phyloP scores from a whole-genome alignment of 2,113 vertebrate genomes.

The Thalassoma bifasciatum region DNA sequence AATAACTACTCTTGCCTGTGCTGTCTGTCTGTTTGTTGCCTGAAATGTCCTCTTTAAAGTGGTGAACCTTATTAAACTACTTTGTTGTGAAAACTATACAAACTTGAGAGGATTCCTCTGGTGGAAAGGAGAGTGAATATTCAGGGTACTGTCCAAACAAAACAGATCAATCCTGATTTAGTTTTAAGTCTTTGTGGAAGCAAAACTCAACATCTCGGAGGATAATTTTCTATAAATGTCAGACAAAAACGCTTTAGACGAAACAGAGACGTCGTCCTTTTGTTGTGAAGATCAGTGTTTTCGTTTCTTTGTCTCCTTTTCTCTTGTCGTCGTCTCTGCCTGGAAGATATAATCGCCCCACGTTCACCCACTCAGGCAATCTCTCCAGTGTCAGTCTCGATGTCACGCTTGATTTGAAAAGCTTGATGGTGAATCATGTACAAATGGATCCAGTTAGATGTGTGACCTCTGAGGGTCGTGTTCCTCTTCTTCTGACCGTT shows the following conservation, averaged over 20 bases:
- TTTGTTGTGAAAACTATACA: too few relatives aligned
- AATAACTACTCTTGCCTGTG: too few relatives aligned
- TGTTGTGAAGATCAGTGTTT: slow-evolving; percentile 11
- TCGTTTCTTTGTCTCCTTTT: background rate
- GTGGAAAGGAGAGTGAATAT: too few relatives aligned
- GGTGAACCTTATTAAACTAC: too few relatives aligned
- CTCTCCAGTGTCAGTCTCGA: slow-evolving; percentile 52
- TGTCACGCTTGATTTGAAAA: slow-evolving; percentile 62
- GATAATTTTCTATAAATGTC: background rate
- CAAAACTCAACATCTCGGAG: too few relatives aligned
- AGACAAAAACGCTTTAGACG: slow-evolving; percentile 5
- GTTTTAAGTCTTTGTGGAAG: background rate
- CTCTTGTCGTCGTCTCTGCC: slow-evolving; percentile 29
- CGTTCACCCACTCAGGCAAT: slow-evolving; percentile 32
- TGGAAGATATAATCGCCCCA: slow-evolving; percentile 48
- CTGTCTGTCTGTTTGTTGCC: too few relatives aligned
- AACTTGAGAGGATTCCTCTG: too few relatives aligned
- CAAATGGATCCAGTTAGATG: slow-evolving; percentile 64
- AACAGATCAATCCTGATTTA: background rate
- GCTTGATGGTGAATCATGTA: slow-evolving; percentile 56
- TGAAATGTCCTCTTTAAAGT: too few relatives aligned
- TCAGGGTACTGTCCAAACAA: too few relatives aligned
- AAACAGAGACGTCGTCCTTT: slow-evolving; percentile 21
- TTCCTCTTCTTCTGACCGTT: too few relatives aligned
- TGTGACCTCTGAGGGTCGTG: slow-evolving; percentile 34